These are phyloP conservation scores for Torymus texanus DNA, from an alignment of 2,888 invertebrate genomes.

Conservation along the genomic window DNA sequence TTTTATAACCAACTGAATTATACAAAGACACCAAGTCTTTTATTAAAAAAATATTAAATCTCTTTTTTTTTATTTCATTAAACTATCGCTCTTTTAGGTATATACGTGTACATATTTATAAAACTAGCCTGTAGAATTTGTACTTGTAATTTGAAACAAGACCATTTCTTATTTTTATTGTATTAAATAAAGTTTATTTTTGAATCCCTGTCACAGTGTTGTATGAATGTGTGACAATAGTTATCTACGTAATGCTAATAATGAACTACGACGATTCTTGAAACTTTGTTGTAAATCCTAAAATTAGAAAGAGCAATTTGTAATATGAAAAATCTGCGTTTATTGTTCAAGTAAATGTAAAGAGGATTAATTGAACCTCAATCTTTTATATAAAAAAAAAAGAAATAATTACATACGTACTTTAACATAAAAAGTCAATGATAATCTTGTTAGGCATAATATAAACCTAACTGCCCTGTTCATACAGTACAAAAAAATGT, in stretches of 20 bases:
- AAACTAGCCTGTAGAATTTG: constrained; percentile 71
- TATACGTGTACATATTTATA: constrained; percentile 72
- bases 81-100: constrained; percentile 61
- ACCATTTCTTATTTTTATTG: constrained; percentile 71
- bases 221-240: constrained; percentile 48
- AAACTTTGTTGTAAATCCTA: constrained; percentile 40
- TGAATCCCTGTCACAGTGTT: constrained; percentile 44
- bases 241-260: constrained; percentile 30
- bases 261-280: constrained; percentile 55
- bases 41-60: constrained; percentile 30
- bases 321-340: constrained; percentile 39
- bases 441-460: constrained; percentile 41
- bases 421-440: constrained; percentile 37
- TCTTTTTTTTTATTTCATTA: constrained; percentile 39
- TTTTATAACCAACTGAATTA: constrained; percentile 31
- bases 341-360: constrained; percentile 45
- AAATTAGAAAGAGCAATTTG: constrained; percentile 44
- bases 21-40: constrained; percentile 36
- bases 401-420: constrained; percentile 34
- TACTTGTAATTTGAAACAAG: constrained; percentile 70
- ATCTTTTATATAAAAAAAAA: constrained; percentile 42
- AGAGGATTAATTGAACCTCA: constrained; percentile 24
- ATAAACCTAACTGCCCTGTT: constrained; percentile 36
- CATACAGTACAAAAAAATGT: constrained; percentile 43
- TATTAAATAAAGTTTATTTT: constrained; percentile 67